These are phyloP conservation scores for Ostrea denselamellosa DNA, from an alignment of 1,140 invertebrate genomes.

Conservation along the genomic window DNA sequence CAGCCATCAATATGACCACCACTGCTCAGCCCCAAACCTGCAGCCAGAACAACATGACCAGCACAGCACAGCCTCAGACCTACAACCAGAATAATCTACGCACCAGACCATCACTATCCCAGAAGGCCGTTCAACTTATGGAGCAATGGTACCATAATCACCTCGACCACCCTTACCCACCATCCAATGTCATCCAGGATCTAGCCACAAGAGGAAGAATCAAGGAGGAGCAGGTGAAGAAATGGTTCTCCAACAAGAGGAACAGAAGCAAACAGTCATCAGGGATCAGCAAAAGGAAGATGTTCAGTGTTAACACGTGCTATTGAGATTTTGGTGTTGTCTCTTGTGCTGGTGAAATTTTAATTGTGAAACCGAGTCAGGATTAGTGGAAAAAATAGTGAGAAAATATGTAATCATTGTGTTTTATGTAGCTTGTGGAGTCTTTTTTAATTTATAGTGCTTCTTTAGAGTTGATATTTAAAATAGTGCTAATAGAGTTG, in stretches of 20 bases:
- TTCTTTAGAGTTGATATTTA: too few relatives aligned
- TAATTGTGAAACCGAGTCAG: too few relatives aligned
- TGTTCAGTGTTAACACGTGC: neutral
- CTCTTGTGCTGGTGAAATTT: too few relatives aligned
- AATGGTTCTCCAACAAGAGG: slow-evolving; percentile 69
- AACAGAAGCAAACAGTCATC: slow-evolving; percentile 45
- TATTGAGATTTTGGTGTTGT: too few relatives aligned
- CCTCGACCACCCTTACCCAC: slow-evolving; percentile 63
- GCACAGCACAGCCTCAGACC: slow-evolving; percentile 7
- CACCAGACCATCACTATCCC: slow-evolving; percentile 55
- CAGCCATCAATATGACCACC: neutral
- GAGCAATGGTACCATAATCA: slow-evolving; percentile 63
- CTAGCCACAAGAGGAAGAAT: slow-evolving; percentile 58
- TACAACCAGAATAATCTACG: neutral
- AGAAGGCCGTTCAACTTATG: slow-evolving; percentile 59
- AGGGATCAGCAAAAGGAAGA: slow-evolving; percentile 1
- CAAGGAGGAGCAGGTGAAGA: slow-evolving; percentile 65
- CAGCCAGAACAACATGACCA: neutral
- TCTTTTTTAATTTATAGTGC: too few relatives aligned
- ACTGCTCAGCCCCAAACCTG: neutral
- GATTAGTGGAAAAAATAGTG: too few relatives aligned
- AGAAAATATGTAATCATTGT: too few relatives aligned
- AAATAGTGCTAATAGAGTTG: too few relatives aligned
- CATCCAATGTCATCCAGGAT: slow-evolving; percentile 46
- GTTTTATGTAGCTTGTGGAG: too few relatives aligned